phyloP scores from a whole-genome alignment of 2,888 invertebrate genomes.

The Meteorus cinctellus region DNA sequence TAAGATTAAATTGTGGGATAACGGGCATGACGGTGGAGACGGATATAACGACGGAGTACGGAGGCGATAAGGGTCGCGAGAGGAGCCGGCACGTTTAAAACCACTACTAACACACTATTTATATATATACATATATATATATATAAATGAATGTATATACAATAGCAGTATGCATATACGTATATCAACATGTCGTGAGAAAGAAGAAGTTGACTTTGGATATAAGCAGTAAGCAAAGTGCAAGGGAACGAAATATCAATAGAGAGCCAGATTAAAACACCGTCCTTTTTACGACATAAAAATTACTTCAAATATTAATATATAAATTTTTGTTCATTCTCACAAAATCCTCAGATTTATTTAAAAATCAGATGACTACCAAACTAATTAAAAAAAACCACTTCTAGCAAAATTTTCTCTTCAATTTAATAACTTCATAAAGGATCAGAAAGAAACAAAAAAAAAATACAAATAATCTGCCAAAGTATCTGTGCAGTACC shows the following conservation, averaged over 20 bases:
- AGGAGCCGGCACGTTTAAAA: constrained; percentile 2
- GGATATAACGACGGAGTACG: constrained; percentile 15
- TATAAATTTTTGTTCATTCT: background rate
- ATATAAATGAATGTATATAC: constrained; percentile 1
- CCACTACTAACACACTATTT: background rate
- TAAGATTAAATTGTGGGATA: constrained; percentile 35
- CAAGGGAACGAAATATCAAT: background rate
- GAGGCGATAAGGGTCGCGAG: constrained; percentile 30
- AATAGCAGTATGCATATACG: background rate
- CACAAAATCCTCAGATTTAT: too few relatives aligned
- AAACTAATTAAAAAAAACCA: too few relatives aligned
- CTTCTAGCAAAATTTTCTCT: too few relatives aligned
- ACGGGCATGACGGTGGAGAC: constrained; percentile 10
- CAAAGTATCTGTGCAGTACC: too few relatives aligned
- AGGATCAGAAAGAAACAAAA: too few relatives aligned
- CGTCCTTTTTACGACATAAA: background rate
- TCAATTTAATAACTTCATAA: too few relatives aligned
- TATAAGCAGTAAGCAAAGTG: constrained; percentile 25
- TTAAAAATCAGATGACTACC: too few relatives aligned
- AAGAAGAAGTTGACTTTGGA: constrained; percentile 10
- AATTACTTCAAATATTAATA: background rate
- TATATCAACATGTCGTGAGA: constrained; percentile 29
- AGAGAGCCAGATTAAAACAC: background rate
- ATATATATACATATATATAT: too few relatives aligned
- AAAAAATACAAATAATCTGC: too few relatives aligned